Conservation (phyloP, 2,888 invertebrate genomes). For the Cynaeus angustus region DNA sequence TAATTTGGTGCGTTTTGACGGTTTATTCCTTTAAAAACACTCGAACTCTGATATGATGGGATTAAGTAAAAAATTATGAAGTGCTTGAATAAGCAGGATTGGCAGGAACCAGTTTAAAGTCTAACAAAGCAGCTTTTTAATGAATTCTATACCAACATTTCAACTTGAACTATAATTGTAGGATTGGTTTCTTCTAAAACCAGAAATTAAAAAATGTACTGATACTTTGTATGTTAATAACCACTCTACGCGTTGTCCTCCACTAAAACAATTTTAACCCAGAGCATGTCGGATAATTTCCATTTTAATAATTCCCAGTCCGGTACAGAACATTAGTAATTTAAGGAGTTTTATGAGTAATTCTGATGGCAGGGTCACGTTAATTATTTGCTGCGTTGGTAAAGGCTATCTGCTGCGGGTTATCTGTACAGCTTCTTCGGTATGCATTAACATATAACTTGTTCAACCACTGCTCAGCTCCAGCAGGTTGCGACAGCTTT, state of each 20-base stretch:
- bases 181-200: too few relatives aligned
- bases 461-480: slow-evolving; percentile 23
- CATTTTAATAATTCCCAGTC: slow-evolving; percentile 34
- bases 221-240: neutral
- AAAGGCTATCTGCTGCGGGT: slow-evolving; percentile 48
- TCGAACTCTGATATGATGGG: too few relatives aligned
- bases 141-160: too few relatives aligned
- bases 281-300: slow-evolving; percentile 19
- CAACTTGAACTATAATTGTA: too few relatives aligned
- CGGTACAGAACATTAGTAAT: slow-evolving; percentile 20
- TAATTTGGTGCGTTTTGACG: too few relatives aligned
- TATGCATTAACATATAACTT: slow-evolving; percentile 45
- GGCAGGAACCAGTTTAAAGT: too few relatives aligned
- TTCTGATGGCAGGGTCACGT: slow-evolving; percentile 33
- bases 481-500: slow-evolving; percentile 37
- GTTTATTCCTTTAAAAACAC: too few relatives aligned
- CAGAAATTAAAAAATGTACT: too few relatives aligned
- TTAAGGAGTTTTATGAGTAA: slow-evolving; percentile 33
- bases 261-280: slow-evolving; percentile 27
- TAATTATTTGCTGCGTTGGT: slow-evolving; percentile 43
- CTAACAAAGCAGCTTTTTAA: slow-evolving; percentile 2
- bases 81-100: too few relatives aligned
- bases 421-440: slow-evolving; percentile 47
- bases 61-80: too few relatives aligned
- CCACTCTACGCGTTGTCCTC: slow-evolving; percentile 15